These are phyloP conservation scores for Hoplias malabaricus DNA, from an alignment of 2,113 vertebrate species.

Conservation along the genomic window DNA sequence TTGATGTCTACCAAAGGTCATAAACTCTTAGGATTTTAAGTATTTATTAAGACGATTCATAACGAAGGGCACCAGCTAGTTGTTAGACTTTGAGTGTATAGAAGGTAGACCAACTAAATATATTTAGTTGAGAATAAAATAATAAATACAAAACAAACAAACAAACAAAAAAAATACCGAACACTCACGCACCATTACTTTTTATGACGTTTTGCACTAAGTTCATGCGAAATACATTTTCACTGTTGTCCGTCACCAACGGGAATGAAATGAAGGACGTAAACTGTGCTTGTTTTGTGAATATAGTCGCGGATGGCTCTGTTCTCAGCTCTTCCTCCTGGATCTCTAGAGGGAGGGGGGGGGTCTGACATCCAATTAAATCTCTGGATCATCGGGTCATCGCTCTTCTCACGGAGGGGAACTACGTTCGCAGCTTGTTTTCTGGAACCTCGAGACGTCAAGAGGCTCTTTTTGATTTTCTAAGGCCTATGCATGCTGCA, in stretches of 20 bases:
- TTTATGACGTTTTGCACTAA: conserved; percentile 45
- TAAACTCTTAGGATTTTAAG: conserved; percentile 13
- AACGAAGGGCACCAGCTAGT: conserved; percentile 24
- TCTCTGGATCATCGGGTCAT: neutral
- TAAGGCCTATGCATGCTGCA: conserved; percentile 78
- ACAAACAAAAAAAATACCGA: neutral
- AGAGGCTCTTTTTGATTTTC: conserved; percentile 25
- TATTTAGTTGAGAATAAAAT: conserved; percentile 18
- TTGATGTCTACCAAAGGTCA: conserved; percentile 37
- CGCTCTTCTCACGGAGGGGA: conserved; percentile 13
- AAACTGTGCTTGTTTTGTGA: conserved; percentile 13
- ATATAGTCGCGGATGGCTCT: conserved; percentile 21
- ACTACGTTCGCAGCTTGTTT: neutral
- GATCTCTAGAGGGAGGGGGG: conserved; percentile 1
- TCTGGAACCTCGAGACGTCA: neutral
- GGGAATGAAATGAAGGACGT: conserved; percentile 20
- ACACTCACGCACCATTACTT: conserved; percentile 16
- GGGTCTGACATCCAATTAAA: conserved; percentile 1
- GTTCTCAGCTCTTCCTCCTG: conserved; percentile 9
- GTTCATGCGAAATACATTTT: too few species aligned
- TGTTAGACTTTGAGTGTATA: conserved; percentile 10
- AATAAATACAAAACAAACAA: neutral
- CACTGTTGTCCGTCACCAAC: conserved; percentile 16
- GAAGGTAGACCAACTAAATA: neutral
- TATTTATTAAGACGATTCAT: conserved; percentile 23